Evolutionary conservation across 2,888 invertebrate genomes (phyloP), one percentile per base, ranked within the genome.

Genomic region (Pristionchus fissidentatus): DNA sequence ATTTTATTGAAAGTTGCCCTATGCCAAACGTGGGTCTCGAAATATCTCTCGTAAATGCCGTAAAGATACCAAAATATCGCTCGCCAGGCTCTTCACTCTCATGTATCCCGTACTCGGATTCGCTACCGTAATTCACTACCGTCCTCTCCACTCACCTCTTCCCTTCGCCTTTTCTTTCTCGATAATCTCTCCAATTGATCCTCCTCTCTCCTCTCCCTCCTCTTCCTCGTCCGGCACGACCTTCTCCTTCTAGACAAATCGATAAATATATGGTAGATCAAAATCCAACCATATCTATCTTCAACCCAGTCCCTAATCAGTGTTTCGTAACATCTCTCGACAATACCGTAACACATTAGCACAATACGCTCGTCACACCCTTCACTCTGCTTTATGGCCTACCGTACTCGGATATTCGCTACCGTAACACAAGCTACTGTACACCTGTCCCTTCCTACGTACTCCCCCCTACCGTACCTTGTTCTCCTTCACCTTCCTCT

Each of bases 101-200:
- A n/a, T n/a, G n/a, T n/a, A n/a, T n/a, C n/a, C n/a, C n/a, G n/a
- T n/a, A n/a, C n/a, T n/a, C n/a, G n/a, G n/a, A n/a, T n/a, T n/a
- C n/a, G n/a, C n/a, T n/a, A n/a, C 19, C 49, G 19, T 15, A 49
- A 19, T 15, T 49, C 49, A 0, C 0, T 8, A 66, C 38, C 1
- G 22, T 38, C 7, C 22, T 7, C 19, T 10, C 0, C 2, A 1
- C 60, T 43, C 26, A 80, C 80, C 80, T 60, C 80, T 60, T 60
- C 66, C 70, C 70, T 55, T 66, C 35, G 10, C 70, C 70, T 66
- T 52, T 46, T 62, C 81, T 52, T 82, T 82, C 82, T 82, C 82
- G 26, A 70, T 66, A 3, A 70, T 26, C 15, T 80, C 80, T 4
- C 62, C 80, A 22, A 78, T 78, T 5, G 78, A 78, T 38, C 55